Base-by-base conservation (phyloP, 2,113 vertebrate species). In the Euleptes europaea region DNA sequence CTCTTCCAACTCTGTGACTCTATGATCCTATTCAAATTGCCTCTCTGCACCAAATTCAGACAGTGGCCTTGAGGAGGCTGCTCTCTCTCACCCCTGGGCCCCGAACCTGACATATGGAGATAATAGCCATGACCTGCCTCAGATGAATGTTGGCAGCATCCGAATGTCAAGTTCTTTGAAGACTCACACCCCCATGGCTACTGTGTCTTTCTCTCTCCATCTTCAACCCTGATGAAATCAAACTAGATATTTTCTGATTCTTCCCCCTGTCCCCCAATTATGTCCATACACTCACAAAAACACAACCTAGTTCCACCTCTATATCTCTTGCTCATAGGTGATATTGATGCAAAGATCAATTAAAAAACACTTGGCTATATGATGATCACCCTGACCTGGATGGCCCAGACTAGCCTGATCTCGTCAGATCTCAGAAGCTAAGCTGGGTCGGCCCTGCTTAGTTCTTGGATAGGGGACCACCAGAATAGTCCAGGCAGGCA, bases 241-340 rank as follows among this genome's bases (percentile, higher is more conserved):
- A 92, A 76, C 86, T 85, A 67, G 54, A 49, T 83, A 78, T 91
- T 42, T 88, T 91, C 86, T 90, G 87, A 91, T 1, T 80, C 26
- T 86, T 91, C 93, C 88, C 88, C 89, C 90, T 87, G 87, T 63
- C 26, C 60, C 90, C 82, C 84, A 93, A 77, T 82, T 91, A 81
- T 90, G 89, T 82, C 86, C 78, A 81, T 57, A 88, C 49, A 87
- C 5, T 85, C 28, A 86, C 80, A 35, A 47, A 90, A 89, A 66
- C 35, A 67, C 21, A 83, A 88, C 23, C 47, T 65, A 70, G 40
- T 15, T 3, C 21, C 19, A 67, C 23, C 4, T 82, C 88, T 69
- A 84, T 33, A 70, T 71, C 28, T 91, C 82, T 19, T 77, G 69
- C 78, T 83, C 15, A 57, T 23, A 54, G 0, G 0, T 80, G 84